Evolutionary conservation across 1,140 invertebrate genomes (phyloP), one percentile per base, ranked within the genome.

Genomic region (Drosophila tropicalis): DNA sequence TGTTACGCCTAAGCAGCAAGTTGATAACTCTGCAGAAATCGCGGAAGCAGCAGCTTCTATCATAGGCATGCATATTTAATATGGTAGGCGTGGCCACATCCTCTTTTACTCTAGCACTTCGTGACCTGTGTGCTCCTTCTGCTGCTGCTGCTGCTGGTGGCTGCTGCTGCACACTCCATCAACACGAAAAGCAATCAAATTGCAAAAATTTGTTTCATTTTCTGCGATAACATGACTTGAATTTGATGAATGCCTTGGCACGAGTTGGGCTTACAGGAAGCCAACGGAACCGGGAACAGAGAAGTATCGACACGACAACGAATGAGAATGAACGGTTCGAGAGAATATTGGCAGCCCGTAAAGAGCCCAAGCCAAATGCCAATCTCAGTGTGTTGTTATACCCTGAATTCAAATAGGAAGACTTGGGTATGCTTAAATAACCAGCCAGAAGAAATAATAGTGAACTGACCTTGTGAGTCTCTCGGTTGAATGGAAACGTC

Each of bases 131-230:
- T 22, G 17, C 44, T 51, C 17, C 9, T 32, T 3, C 62, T 34
- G 17, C 32, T 22, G 34, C 40, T 54, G 51, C 32, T 22, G 25
- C 40, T 54, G 51, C 10, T 55, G 29, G 7, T 44, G 47, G 55
- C 55, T 55, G 19, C 56, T 39, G 19, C 56, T 39, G 55, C 74
- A 67, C 79, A 78, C 76, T 71, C 75, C 80, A 87, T 81, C 84
- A 74, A 84, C 80, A 90, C 84, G 84, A 87, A 87, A 89, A 87
- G 84, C 84, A 87, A 87, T 87, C 84, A 87, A 87, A 87, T 87
- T 89, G 84, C 84, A 87, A 87, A 87, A 87, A 89, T 87, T 87
- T 89, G 85, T 87, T 87, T 89, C 85, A 89, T 87, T 87, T 89
- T 89, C 84, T 89, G 78, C 84, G 84, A 87, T 87, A 87, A 90